Base-by-base conservation (phyloP, 1,140 invertebrate species). In the Hycleus cichorii region DNA sequence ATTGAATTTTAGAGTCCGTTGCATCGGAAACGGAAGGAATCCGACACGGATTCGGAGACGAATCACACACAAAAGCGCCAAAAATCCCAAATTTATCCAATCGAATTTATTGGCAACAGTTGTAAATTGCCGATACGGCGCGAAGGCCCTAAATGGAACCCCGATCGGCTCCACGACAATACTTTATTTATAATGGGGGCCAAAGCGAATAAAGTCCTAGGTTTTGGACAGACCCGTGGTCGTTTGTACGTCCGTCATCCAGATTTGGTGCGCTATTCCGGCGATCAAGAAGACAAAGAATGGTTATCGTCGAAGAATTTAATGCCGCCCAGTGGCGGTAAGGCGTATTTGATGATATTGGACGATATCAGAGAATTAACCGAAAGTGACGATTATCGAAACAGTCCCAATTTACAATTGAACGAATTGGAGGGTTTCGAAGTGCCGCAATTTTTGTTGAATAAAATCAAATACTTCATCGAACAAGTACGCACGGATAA, bases 131-230 rank as follows among this genome's bases (percentile, higher is more conserved):
- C 69, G 3, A 47, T 69, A n/a, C 73, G 71, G 60, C 48, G 73
- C 32, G 74, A 76, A 60, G 69, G 70, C 10, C 65, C 81, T 5
- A 87, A 88, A 73, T 90, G 88, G 87, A 84, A 89, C 70, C 81
- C 87, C n/a, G 78, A 80, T 2, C 75, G 87, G 65, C 74, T 91
- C 3, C 82, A 74, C 32, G 70, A 80, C 42, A 82, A 88, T 10
- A 88, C 87, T 3, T 64, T 84, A 39, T 91, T 91, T 75, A 86
- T 91, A 42, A 87, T 91, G 84, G 88, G 88, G 42, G 85, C 87
- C 61, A 85, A 86, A 72, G 82, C 82, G 25, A 83, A 83, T 65
- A 87, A 87, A 75, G 88, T 87, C 52, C 73, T 90, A 49, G 88
- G 88, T n/a, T 79, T 88, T 64, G 85, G 86, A 25, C 84, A 86